Evolutionary conservation across 2,113 vertebrate species (phyloP).

Genomic region (Syngnathus typhle): DNA sequence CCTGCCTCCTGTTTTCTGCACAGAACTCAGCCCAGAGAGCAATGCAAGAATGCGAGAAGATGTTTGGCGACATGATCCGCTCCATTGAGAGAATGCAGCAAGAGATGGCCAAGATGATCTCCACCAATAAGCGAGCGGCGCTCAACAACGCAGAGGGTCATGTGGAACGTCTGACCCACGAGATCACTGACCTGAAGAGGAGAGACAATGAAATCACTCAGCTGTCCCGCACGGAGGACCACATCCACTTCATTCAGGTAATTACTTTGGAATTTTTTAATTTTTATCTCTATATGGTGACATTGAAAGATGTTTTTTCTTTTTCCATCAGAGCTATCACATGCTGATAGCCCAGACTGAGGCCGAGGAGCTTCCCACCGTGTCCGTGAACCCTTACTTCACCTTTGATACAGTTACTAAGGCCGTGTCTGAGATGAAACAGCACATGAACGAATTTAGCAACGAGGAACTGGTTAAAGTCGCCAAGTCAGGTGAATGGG

Average conservation of each 20-base stretch:
- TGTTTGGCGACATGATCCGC: slow-evolving; percentile 73
- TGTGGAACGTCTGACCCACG: slow-evolving; percentile 72
- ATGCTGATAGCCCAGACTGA: slow-evolving; percentile 75
- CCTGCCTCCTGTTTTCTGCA: neutral
- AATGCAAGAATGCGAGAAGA: slow-evolving; percentile 75
- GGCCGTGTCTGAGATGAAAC: slow-evolving; percentile 73
- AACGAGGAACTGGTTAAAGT: slow-evolving; percentile 75
- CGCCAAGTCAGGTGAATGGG: slow-evolving; percentile 62
- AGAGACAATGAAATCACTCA: slow-evolving; percentile 72
- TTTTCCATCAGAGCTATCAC: slow-evolving; percentile 62
- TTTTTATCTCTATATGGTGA: neutral
- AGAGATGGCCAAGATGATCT: slow-evolving; percentile 74
- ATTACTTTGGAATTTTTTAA: neutral
- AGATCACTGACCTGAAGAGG: slow-evolving; percentile 72
- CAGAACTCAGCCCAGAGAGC: slow-evolving; percentile 72
- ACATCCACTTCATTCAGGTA: slow-evolving; percentile 79
- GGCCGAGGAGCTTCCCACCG: slow-evolving; percentile 70
- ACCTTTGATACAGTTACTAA: slow-evolving; percentile 68
- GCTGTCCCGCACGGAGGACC: slow-evolving; percentile 74
- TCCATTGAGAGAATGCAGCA: slow-evolving; percentile 77
- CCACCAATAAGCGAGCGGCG: slow-evolving; percentile 69
- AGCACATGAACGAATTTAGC: slow-evolving; percentile 72
- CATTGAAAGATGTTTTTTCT: neutral
- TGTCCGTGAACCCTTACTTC: slow-evolving; percentile 75
- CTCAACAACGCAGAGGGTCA: slow-evolving; percentile 71